These are phyloP conservation scores for Coptotermes formosanus DNA, from an alignment of 1,140 invertebrate species.

Conservation along the genomic window DNA sequence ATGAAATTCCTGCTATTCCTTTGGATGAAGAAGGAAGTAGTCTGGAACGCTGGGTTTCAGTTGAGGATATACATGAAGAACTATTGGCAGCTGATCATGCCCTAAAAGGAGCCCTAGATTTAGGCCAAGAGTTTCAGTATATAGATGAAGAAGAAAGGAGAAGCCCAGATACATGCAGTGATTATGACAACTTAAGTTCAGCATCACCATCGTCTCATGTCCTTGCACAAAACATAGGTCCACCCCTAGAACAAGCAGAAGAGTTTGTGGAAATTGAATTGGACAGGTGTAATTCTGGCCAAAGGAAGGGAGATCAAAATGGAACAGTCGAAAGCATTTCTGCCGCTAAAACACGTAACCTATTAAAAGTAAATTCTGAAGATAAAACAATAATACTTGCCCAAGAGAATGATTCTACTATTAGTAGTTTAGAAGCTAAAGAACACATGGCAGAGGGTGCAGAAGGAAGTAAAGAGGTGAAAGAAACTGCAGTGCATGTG, in stretches of 20 bases:
- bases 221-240: background rate
- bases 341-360: background rate
- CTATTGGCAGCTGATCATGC: slow-evolving; percentile 1
- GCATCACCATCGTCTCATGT: slow-evolving; percentile 11
- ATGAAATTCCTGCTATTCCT: slow-evolving; percentile 18
- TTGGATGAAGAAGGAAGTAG: slow-evolving; percentile 21
- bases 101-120: slow-evolving; percentile 7
- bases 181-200: slow-evolving; percentile 30
- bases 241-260: background rate
- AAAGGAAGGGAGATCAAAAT: background rate
- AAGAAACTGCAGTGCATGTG: background rate
- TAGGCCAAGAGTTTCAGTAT: background rate
- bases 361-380: background rate
- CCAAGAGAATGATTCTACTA: background rate
- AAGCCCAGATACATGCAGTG: slow-evolving; percentile 26
- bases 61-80: slow-evolving; percentile 17
- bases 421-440: background rate
- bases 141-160: slow-evolving; percentile 18
- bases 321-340: background rate
- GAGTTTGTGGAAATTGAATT: slow-evolving; percentile 24
- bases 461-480: background rate
- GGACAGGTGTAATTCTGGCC: background rate
- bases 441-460: background rate
- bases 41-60: background rate
- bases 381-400: background rate